Percentiles rank a stretch among this genome's conserved stretches.
phyloP scores from a whole-genome alignment of 2,797 vertebrate species.

The Ctenopoma kingsleyae region DNA sequence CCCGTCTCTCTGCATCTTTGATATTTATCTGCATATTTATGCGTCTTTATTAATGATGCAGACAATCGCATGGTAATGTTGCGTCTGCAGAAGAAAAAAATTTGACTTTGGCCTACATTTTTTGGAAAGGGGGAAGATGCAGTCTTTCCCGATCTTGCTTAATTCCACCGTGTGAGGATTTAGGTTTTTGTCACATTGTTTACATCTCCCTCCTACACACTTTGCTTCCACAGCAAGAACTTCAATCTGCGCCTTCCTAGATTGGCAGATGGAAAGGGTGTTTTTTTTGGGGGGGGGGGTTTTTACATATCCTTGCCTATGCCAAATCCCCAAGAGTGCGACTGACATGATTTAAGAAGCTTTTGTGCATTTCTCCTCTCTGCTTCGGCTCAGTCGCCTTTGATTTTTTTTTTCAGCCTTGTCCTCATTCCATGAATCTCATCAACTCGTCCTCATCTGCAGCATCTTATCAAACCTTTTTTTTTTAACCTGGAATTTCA shows the following conservation, averaged over 20 bases:
- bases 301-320: slow-evolving; percentile 68
- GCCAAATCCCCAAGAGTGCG: slow-evolving; percentile 74
- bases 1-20: slow-evolving; percentile 55
- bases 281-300: neutral
- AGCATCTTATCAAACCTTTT: slow-evolving; percentile 46
- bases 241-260: slow-evolving; percentile 52
- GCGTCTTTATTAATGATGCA: slow-evolving; percentile 54
- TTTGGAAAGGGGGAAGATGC: neutral
- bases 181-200: slow-evolving; percentile 67
- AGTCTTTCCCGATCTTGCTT: slow-evolving; percentile 31
- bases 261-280: slow-evolving; percentile 71
- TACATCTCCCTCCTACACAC: slow-evolving; percentile 56
- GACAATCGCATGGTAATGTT: slow-evolving; percentile 17
- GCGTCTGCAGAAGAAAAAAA: slow-evolving; percentile 11
- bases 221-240: slow-evolving; percentile 55
- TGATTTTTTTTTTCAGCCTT: slow-evolving; percentile 44
- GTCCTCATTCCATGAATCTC: slow-evolving; percentile 68
- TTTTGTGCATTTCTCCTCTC: slow-evolving; percentile 65
- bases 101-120: slow-evolving; percentile 64
- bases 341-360: slow-evolving; percentile 77
- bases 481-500: slow-evolving; percentile 15
- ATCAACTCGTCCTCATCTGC: slow-evolving; percentile 34
- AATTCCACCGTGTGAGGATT: slow-evolving; percentile 52
- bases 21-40: slow-evolving; percentile 61
- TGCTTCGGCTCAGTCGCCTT: slow-evolving; percentile 58